These are phyloP conservation scores for Aldabrachelys gigantea DNA, from an alignment of 2,113 vertebrate species.

Conservation along the genomic window DNA sequence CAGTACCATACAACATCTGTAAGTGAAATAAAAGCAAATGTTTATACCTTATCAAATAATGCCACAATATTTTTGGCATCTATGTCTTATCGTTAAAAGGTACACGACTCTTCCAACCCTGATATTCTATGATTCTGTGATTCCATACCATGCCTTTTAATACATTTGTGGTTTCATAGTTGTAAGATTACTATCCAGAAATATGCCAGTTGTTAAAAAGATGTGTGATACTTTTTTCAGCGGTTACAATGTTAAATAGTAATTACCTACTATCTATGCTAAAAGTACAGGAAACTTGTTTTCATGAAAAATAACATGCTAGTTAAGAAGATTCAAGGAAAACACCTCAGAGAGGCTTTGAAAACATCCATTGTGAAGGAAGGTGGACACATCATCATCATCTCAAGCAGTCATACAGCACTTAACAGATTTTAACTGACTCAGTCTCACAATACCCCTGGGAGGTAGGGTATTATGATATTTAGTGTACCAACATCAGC, in stretches of 20 bases:
- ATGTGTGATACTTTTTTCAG: not conserved
- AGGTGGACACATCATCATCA: not conserved
- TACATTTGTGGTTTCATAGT: not conserved
- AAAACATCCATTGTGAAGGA: fast-evolving
- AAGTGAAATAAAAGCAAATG: not conserved
- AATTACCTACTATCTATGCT: not conserved
- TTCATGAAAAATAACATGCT: not conserved
- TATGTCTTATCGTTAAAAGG: not conserved
- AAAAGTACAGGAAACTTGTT: not conserved
- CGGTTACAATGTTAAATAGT: not conserved
- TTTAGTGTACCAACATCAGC: not conserved
- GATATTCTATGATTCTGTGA: no score
- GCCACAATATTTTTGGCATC: not conserved
- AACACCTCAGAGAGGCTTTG: not conserved
- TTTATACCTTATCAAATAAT: not conserved
- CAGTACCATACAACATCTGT: not conserved
- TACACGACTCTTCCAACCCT: not conserved
- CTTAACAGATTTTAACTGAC: not conserved
- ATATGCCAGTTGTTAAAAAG: not conserved
- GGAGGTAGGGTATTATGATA: not conserved
- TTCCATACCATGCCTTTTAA: not conserved
- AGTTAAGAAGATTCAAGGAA: not conserved
- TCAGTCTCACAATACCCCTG: not conserved
- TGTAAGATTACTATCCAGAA: not conserved
- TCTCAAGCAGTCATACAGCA: not conserved